Base-by-base conservation (phyloP, 2,113 vertebrate species). In the Chascanopsetta lugubris region DNA sequence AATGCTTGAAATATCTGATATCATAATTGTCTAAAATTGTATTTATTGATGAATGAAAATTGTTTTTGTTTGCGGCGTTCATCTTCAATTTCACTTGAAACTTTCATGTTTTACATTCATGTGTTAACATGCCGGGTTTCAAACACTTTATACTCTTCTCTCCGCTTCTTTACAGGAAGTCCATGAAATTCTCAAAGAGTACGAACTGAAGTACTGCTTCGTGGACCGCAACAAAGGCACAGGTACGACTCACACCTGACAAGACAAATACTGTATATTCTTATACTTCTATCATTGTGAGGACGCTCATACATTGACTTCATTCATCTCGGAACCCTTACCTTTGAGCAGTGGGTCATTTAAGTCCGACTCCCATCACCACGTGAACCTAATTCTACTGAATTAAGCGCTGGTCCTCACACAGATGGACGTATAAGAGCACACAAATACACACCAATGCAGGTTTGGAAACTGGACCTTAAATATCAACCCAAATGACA, bases 181-280 rank as follows among this genome's bases (percentile, higher is more conserved):
- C 86, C 95, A 98, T 46, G 95, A 96, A 67, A 92, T 99, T 79
- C 91, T 99, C 82, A 94, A 94, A 78, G 94, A 95, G 67, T 99
- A 97, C 61, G 97, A 99, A 77, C 92, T 99, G 75, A 99, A 99
- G 69, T 99, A 97, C 58, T 98, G 97, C 87, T 99, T 99, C 22
- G 96, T 99, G 93, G 97, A 99, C 91, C 95, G 94, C 84, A 99
- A 96, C 91, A 99, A 97, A 91, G 95, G 95, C 86, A 99, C 96
- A 93, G 97, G 97, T 99, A 94, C 94, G 56, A 62, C 59, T 64
- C 46, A 53, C 50, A 10, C 22, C 22, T 5, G 4, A 34, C 27
- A 12, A 59, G 1, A 66, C 38, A 54, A n/a, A n/a, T n/a, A n/a
- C n/a, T n/a, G n/a, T 21, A 11, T 50, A 67, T 3, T 0, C 48